Evolutionary conservation across 2,888 invertebrate species (phyloP), one percentile per base, ranked within the genome.

Genomic region (Odiellus spinosus): DNA sequence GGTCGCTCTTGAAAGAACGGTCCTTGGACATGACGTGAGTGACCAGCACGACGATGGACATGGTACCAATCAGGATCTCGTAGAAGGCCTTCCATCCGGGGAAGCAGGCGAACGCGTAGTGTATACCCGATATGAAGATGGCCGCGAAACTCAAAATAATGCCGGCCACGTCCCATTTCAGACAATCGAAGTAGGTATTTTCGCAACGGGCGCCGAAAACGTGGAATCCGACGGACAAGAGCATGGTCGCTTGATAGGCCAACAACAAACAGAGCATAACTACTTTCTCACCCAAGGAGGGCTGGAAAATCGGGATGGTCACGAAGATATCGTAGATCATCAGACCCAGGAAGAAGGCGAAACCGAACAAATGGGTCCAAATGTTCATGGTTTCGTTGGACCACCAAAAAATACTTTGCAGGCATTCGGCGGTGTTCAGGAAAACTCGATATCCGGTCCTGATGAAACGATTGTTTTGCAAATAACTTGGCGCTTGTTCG

Each of bases 351-450:
- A 51, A 51, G 2, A 55, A 14, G 2, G 51, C 19, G 32, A 20
- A 41, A 75, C 78, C 82, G 46, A 91, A 72, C 50, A 93, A 71
- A 70, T 91, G 91, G 32, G 90, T 95, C 98, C 96, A 98, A 59
- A 98, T 98, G 64, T 98, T 98, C 42, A 93, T 96, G 10, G 98
- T 98, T 71, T 98, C 98, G 1, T 96, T 96, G 71, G 98, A 98
- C 57, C 98, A 78, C 53, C 95, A 78, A 69, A 98, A 98, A 60
- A 98, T 93, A 50, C 91, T 91, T 62, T 84, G 88, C 66, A 98
- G 93, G 64, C 98, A 98, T 12, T 86, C 91, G 2, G 38, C 18
- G 12, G 38, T 38, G 8, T 4, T 38, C 10, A 8, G 38, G n/a
- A 15, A 15, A 10, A 38, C 14, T 11, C 38, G 38, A 14, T 38